Evolutionary conservation across 2,888 invertebrate species (phyloP), one percentile per base, ranked within the genome.

Genomic region (Cryptocephalus moraei): DNA sequence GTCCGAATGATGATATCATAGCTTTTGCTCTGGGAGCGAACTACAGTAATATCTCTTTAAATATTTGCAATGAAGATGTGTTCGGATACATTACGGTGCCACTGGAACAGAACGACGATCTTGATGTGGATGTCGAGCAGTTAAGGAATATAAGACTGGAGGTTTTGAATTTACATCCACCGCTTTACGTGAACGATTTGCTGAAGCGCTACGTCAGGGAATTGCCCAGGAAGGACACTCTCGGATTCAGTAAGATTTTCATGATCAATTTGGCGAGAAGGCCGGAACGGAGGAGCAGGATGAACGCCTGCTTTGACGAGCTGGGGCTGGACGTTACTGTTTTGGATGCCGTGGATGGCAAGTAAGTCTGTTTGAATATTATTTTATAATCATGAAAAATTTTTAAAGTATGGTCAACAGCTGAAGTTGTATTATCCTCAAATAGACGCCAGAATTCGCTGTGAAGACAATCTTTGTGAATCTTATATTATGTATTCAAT

Each of bases 241-340:
- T 88, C 39, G 82, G 81, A 0, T 80, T 91, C 54, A 84, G 87
- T 65, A 77, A 84, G 63, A 82, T 96, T 44, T 99, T 82, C 64
- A 82, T 97, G 82, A 95, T 99, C 11, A 99, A 99, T 72, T 73
- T 99, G 51, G 74, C 81, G 53, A 74, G 97, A 47, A 75, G 99
- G 46, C 78, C 80, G 0, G 91, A 94, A 61, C 75, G 95, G 49
- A 73, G 86, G 39, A 61, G 67, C 8, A 76, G 90, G 57, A 99
- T 99, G 96, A 68, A 80, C 46, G 64, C 74, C 34, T 82, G 84
- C 49, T 87, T 97, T 57, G 75, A 82, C 40, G 86, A 87, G 58
- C 72, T 96, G 1, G 92, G 92, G 0, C 73, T 96, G 58, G 75
- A 84, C n/a, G 86, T 79, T 1, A 81, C 81, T 45, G 65, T 79